Percentiles rank a stretch among this genome's conserved stretches.
These are phyloP conservation scores for Chionoecetes opilio DNA, from an alignment of 1,140 invertebrate genomes.

Conservation along the genomic window DNA sequence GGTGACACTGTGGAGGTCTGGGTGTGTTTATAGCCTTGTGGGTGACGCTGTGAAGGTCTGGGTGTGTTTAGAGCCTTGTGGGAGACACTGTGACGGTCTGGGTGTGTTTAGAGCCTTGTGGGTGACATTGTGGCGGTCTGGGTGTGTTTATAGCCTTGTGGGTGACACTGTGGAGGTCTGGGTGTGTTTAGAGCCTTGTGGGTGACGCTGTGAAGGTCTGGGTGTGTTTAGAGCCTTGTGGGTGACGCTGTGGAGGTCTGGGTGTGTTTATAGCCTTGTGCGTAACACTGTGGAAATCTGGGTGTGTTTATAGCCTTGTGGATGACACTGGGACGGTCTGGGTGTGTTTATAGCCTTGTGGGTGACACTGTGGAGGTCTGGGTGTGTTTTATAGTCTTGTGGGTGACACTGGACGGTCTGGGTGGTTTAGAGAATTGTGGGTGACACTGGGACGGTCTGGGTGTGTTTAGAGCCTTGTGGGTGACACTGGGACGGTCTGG, in stretches of 20 bases:
- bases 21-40: not conserved
- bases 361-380: not conserved
- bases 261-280: not conserved
- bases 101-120: not conserved
- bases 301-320: not conserved
- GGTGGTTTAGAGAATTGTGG: no score
- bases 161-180: not conserved
- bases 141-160: not conserved
- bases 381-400: not conserved
- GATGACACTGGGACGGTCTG: no score
- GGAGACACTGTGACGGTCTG: not conserved
- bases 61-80: no score
- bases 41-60: no score
- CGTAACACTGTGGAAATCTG: not conserved
- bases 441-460: no score
- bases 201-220: no score
- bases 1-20: not conserved
- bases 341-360: no score
- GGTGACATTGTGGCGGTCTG: not conserved
- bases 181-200: not conserved
- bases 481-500: not conserved
- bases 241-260: not conserved
- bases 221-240: no score
- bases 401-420: no score
- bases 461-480: no score